A percentile compares a stretch with the other conserved stretches of the same genome.
Conservation (phyloP, 2,888 invertebrate species). For the Cynaeus angustus region DNA sequence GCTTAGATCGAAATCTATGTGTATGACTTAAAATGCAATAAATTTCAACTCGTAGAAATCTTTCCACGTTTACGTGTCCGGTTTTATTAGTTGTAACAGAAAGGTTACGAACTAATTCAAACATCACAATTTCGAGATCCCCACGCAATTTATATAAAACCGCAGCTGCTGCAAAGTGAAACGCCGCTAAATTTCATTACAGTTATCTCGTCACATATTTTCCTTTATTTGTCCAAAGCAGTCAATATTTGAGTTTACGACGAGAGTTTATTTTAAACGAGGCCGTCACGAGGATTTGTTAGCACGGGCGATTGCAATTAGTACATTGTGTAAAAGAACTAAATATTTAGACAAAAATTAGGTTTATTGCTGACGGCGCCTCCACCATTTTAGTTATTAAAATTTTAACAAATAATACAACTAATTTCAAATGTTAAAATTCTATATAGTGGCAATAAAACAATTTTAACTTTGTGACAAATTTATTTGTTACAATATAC, state of each 20-base stretch:
- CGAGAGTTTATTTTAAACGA: background rate
- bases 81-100: constrained; percentile 23
- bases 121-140: constrained; percentile 17
- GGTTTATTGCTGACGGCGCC: too few relatives aligned
- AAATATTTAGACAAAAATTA: too few relatives aligned
- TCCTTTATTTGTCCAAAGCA: constrained; percentile 20
- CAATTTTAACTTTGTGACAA: too few relatives aligned
- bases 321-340: too few relatives aligned
- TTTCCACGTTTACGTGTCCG: constrained; percentile 20
- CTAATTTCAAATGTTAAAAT: too few relatives aligned
- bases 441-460: too few relatives aligned
- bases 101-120: constrained; percentile 30
- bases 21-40: constrained; percentile 31
- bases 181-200: constrained; percentile 37
- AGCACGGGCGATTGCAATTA: background rate
- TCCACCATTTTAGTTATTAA: background rate
- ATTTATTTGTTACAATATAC: too few relatives aligned
- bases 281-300: background rate
- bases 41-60: constrained; percentile 28
- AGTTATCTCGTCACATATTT: constrained; percentile 33
- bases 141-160: constrained; percentile 18
- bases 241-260: constrained; percentile 19
- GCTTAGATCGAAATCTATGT: constrained; percentile 13
- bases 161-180: constrained; percentile 17
- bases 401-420: too few relatives aligned